These are phyloP conservation scores for Anoplopoma fimbria DNA, from an alignment of 2,113 vertebrate species.

Conservation along the genomic window DNA sequence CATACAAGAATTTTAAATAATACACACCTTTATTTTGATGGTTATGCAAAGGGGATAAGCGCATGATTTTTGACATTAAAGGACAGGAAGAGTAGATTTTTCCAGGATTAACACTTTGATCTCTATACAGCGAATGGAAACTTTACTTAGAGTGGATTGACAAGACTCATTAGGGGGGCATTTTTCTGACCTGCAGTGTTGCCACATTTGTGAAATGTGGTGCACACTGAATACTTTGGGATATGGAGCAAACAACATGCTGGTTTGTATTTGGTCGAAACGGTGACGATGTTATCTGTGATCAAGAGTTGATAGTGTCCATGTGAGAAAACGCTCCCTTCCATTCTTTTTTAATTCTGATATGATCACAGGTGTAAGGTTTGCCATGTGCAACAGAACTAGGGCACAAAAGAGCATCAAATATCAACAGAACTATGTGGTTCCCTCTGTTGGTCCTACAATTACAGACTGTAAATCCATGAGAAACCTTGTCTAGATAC, in stretches of 20 bases:
- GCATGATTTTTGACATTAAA: neutral
- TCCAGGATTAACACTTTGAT: neutral
- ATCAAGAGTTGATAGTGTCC: slow-evolving; percentile 57
- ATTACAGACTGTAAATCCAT: neutral
- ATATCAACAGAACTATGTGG: slow-evolving; percentile 11
- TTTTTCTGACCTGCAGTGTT: neutral
- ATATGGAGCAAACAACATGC: slow-evolving; percentile 35
- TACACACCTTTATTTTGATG: slow-evolving; percentile 4
- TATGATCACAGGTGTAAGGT: slow-evolving; percentile 50
- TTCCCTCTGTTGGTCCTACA: slow-evolving; percentile 1
- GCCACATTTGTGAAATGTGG: slow-evolving; percentile 39
- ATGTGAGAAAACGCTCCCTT: slow-evolving; percentile 52
- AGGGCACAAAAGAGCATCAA: neutral
- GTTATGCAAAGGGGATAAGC: neutral
- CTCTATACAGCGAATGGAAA: neutral
- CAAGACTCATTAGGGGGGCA: neutral
- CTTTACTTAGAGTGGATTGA: neutral
- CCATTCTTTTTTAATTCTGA: slow-evolving; percentile 50
- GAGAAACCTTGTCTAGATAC: slow-evolving; percentile 15
- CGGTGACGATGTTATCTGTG: slow-evolving; percentile 34
- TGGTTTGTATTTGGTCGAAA: slow-evolving; percentile 44
- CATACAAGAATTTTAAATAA: neutral
- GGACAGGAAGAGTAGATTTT: neutral
- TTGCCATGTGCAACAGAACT: slow-evolving; percentile 5
- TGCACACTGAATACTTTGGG: slow-evolving; percentile 15